phyloP scores from a whole-genome alignment of 2,113 vertebrate species.

The Oncorhynchus clarkii region DNA sequence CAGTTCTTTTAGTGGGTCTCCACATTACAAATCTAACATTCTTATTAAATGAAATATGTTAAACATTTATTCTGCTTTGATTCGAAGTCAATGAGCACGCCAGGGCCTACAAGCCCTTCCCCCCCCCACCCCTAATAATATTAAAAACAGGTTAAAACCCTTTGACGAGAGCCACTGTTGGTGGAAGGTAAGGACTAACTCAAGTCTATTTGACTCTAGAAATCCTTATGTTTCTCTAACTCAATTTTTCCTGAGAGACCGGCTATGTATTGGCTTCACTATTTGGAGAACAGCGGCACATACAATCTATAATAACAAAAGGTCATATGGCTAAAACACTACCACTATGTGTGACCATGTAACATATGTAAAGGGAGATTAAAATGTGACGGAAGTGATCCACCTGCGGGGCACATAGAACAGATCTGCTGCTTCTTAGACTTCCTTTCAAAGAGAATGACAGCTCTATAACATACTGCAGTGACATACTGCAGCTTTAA shows the following conservation, averaged over 20 bases:
- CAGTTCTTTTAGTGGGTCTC: neutral
- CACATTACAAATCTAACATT: neutral
- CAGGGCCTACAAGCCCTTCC: neutral
- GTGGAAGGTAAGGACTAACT: neutral
- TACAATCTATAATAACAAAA: too few species aligned
- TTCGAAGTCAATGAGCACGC: neutral
- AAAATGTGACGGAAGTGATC: too few species aligned
- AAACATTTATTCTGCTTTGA: neutral
- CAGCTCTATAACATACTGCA: too few species aligned
- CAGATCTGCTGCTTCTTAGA: too few species aligned
- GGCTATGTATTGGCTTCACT: neutral
- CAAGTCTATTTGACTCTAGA: neutral
- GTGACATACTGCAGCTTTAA: too few species aligned
- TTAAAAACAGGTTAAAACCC: neutral
- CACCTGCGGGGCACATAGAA: too few species aligned
- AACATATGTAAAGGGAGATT: too few species aligned
- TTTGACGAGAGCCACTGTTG: neutral
- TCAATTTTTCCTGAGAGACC: neutral
- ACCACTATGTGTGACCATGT: too few species aligned
- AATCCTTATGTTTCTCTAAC: neutral
- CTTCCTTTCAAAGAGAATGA: too few species aligned
- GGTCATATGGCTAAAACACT: too few species aligned
- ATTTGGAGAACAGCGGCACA: too few species aligned
- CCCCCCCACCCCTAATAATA: neutral
- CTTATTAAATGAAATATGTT: neutral